Base-by-base conservation (phyloP, 1,140 invertebrate species). In the Solenopsis fugax region DNA sequence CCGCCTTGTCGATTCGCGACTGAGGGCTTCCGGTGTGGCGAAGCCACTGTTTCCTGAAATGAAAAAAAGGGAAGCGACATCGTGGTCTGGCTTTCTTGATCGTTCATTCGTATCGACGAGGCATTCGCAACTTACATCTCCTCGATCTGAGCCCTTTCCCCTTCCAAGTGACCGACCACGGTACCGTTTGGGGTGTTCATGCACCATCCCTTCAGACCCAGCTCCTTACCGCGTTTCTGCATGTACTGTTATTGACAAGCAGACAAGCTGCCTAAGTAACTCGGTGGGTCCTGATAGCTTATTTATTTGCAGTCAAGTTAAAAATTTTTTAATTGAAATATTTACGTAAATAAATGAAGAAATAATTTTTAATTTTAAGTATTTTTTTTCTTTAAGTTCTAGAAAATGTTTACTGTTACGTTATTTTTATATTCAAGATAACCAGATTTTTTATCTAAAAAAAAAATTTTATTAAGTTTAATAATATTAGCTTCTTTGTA, bases 201-300 rank as follows among this genome's bases (percentile, higher is more conserved):
- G 88, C 97, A 97, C 97, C 97, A 98, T 21, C 98, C 97, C 90
- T 95, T 96, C 1, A 98, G 89, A 4, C 96, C 96, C 21, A 97
- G 94, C 90, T 96, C 96, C 77, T 96, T 96, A 0, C 96, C 97
- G 94, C 96, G 96, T 89, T 96, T 94, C 92, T 97, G 96, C 6
- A 97, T 98, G 85, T 96, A 95, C 97, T 98, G 75, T 12, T 71
- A 93, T 90, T 24, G 16, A 21, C 29, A 84, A 50, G 56, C 18
- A 24, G 34, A 69, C 37, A 52, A 69, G 5, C 2, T 67, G n/a
- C 34, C 13, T 62, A n/a, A 21, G 34, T 67, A 29, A 29, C 29
- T 29, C 29, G 2, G 29, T 29, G 29, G 29, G 29, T 1, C 29
- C 29, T 29, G 29, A 29, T 29, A 29, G 29, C 29, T 29, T 29